phyloP scores from a whole-genome alignment of 2,888 invertebrate species.

The Eretmocerus hayati region DNA sequence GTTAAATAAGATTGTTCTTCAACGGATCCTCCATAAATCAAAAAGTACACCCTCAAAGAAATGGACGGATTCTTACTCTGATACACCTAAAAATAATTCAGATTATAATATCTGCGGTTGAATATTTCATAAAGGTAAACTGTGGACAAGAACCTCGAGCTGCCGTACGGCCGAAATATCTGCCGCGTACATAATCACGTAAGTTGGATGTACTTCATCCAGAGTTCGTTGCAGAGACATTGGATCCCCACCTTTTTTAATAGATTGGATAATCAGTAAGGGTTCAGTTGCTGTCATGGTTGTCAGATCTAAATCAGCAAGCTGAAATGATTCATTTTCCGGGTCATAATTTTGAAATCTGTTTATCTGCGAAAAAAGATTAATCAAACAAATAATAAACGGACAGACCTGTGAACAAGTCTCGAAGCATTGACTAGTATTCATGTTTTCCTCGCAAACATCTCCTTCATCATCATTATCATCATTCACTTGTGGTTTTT shows the following conservation, averaged over 20 bases:
- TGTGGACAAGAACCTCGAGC: conserved; percentile 68
- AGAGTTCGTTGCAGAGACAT: conserved; percentile 67
- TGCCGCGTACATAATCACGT: conserved; percentile 83
- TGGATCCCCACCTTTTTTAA: conserved; percentile 66
- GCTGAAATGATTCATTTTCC: conserved; percentile 34
- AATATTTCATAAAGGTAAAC: neutral
- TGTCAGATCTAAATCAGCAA: conserved; percentile 63
- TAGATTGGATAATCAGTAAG: conserved; percentile 68
- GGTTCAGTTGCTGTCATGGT: conserved; percentile 59
- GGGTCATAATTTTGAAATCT: too few species aligned
- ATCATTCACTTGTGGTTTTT: conserved; percentile 36
- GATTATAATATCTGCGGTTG: neutral
- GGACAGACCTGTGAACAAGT: neutral
- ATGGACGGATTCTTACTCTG: conserved; percentile 49
- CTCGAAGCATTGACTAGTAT: conserved; percentile 29
- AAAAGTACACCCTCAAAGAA: conserved; percentile 71
- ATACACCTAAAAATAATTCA: conserved; percentile 53
- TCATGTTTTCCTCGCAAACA: conserved; percentile 21
- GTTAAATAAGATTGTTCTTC: conserved; percentile 97
- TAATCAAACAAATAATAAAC: too few species aligned
- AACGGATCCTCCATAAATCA: conserved; percentile 85
- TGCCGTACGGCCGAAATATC: conserved; percentile 83
- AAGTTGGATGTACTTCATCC: conserved; percentile 64
- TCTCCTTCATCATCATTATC: conserved; percentile 19
- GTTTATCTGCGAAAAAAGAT: too few species aligned